Evolutionary conservation across 2,797 vertebrate species (phyloP), one percentile per base, ranked within the genome.

Genomic region (Arrhamphus sclerolepis): DNA sequence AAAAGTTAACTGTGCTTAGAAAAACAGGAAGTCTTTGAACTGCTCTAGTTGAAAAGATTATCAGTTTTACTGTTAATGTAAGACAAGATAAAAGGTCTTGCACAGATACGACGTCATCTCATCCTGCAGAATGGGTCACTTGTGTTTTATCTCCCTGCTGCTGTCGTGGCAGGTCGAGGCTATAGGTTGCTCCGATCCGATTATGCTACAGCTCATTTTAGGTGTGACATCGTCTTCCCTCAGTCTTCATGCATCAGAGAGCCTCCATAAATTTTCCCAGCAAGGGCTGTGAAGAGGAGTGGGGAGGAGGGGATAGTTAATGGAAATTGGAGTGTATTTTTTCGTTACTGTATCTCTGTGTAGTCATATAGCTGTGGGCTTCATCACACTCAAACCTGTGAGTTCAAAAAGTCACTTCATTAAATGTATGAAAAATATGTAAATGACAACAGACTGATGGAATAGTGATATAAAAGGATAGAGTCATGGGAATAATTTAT

Each of bases 401-500:
- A 66, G 62, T 75, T 77, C 59, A 71, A 73, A 77, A 80, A 76
- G 72, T 70, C 48, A 56, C 44, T 80, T 87, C 64, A 82, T 87
- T 81, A 85, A 83, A 82, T 46, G 46, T 76, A 75, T 78, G 63
- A 77, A 71, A 70, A 83, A 78, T 78, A 78, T 79, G 75, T 75
- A 75, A 85, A 86, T 81, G 68, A 85, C 70, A 72, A 67, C 67
- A 60, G 69, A 39, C 26, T 60, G 74, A 75, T 77, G 71, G 61
- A 53, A 77, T 41, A 43, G 70, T 58, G 70, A 78, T 80, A 77
- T 69, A 66, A 86, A 83, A 82, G 69, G 69, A 70, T 59, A 47
- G 69, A 78, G 70, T 66, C 56, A n/a, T 52, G 66, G 63, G 59
- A 82, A 87, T 89, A 70, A 89, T 89, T 81, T 68, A 89, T 80